Evolutionary conservation across 2,888 invertebrate genomes (phyloP), one percentile per base, ranked within the genome.

Genomic region (Tinea semifulvella): DNA sequence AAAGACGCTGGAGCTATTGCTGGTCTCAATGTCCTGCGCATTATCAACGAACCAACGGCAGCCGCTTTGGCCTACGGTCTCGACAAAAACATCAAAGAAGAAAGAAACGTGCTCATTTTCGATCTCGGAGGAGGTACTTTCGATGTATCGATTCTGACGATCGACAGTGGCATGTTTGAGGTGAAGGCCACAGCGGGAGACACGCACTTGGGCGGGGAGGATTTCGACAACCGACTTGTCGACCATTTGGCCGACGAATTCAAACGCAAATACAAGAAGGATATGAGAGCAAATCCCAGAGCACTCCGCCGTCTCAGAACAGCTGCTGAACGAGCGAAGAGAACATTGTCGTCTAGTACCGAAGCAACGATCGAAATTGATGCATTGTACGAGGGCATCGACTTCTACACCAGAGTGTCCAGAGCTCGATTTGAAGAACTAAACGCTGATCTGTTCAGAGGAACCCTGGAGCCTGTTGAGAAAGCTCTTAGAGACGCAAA

Each of bases 31-130:
- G 91, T 94, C 1, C 75, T 93, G 38, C 83, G 92, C 47, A 92
- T 94, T 50, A 90, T 91, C 49, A 91, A 91, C 59, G 92, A 93
- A 68, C 96, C 96, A 1, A 96, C 96, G 2, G 96, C 96, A 43
- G 96, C 94, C 46, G 96, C 96, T 46, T 80, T 96, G 35, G 95
- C 96, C 16, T 96, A 96, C 65, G 96, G 96, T 48, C 90, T 96
- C 90, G 95, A 96, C 65, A 96, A 96, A 70, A 85, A 85, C 54
- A 68, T 85, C n/a, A 83, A 84, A 56, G 85, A 86, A 4, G 86
- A 86, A 58, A 84, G 88, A 87, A 31, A 47, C 42, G 44, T 47
- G 7, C 44, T 47, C 22, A 47, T 47, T 3, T 47, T 47, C 40
- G 83, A 84, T 55, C 75, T 86, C 45, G 71, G 75, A 27, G 82